A percentile compares a stretch with the other conserved stretches of the same genome.
Evolutionary conservation across 2,797 vertebrate genomes (phyloP).

Genomic region (Myoxocephalus aenaeus): DNA sequence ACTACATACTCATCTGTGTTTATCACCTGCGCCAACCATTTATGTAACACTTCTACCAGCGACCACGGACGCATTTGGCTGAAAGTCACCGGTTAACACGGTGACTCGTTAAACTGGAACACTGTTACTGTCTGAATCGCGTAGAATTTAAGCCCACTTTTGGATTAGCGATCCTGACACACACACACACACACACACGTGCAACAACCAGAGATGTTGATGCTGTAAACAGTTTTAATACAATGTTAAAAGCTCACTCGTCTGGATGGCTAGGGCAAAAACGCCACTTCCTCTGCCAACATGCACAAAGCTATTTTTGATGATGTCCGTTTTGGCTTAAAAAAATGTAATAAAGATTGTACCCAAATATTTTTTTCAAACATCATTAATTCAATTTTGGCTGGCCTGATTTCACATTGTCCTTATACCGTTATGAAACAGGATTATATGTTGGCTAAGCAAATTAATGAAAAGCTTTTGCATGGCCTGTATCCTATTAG

Average conservation of each 20-base stretch:
- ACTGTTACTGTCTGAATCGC: no score
- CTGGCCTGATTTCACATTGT: background rate
- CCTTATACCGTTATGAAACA: slow-evolving; percentile 6
- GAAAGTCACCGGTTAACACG: background rate
- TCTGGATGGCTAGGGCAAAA: background rate
- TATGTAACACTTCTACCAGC: background rate
- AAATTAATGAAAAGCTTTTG: slow-evolving; percentile 18
- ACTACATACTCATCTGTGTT: background rate
- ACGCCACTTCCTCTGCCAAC: no score
- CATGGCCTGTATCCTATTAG: background rate
- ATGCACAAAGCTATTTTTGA: background rate
- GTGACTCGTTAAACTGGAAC: no score
- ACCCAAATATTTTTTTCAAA: background rate
- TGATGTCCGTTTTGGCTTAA: background rate
- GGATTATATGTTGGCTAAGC: background rate
- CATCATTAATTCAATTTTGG: background rate
- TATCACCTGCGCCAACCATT: background rate
- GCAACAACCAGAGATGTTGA: background rate
- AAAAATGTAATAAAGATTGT: background rate
- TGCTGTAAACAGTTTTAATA: background rate
- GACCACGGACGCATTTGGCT: background rate
- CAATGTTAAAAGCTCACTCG: background rate
- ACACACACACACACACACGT: no score
- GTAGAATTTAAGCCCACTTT: background rate
- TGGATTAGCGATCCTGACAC: background rate